These are phyloP conservation scores for Eumeta japonica DNA, from an alignment of 1,140 invertebrate species.

Conservation along the genomic window DNA sequence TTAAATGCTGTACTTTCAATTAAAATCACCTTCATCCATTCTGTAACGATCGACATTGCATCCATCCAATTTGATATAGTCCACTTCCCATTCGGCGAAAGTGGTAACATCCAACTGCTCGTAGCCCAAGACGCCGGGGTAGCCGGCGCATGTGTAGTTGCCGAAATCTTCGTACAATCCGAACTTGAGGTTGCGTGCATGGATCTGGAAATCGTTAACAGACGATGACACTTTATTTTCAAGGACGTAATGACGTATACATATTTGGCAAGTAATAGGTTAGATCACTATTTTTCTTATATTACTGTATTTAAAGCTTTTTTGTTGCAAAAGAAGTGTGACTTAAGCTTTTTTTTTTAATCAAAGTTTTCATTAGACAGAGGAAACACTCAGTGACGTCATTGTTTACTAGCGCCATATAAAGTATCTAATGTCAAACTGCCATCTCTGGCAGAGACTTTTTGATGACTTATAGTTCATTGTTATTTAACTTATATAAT, in stretches of 20 bases:
- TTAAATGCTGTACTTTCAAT: too few species aligned
- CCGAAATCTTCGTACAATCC: constrained; percentile 90
- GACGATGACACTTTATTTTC: too few species aligned
- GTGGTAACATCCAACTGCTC: constrained; percentile 77
- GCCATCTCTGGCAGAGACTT: too few species aligned
- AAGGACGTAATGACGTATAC: background rate
- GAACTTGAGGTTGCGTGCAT: constrained; percentile 77
- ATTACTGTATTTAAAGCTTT: too few species aligned
- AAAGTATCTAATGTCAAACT: too few species aligned
- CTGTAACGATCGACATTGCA: constrained; percentile 69
- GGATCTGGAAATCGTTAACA: constrained; percentile 69
- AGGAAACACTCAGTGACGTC: too few species aligned
- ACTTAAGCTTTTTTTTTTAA: background rate
- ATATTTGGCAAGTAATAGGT: background rate
- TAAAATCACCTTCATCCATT: constrained; percentile 58
- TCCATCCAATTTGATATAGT: constrained; percentile 88
- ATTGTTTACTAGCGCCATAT: too few species aligned
- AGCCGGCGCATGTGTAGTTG: constrained; percentile 78
- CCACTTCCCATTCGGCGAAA: constrained; percentile 86
- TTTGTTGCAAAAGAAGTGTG: background rate
- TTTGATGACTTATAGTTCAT: too few species aligned
- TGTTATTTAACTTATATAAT: too few species aligned
- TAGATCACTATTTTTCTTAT: too few species aligned
- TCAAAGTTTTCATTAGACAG: too few species aligned
- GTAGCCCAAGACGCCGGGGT: constrained; percentile 77